phyloP scores from a whole-genome alignment of 2,888 invertebrate species.

The Endomychus coccineus region DNA sequence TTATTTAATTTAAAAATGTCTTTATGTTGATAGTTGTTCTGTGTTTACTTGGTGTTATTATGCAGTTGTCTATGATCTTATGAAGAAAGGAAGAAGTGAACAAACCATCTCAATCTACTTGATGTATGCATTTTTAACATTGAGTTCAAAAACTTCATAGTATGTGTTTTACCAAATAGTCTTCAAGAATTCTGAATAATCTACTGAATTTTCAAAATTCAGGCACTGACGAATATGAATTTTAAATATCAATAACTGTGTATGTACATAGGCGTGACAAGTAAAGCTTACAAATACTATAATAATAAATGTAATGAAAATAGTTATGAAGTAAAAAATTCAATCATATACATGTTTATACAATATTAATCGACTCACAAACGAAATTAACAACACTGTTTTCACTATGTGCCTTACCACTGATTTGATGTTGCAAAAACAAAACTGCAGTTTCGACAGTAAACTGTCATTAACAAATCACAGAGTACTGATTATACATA shows the following conservation, averaged over 20 bases:
- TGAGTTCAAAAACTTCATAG: background rate
- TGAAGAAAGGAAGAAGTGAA: too few relatives aligned
- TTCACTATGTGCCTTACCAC: background rate
- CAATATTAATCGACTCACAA: background rate
- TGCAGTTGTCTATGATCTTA: too few relatives aligned
- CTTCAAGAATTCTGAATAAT: constrained; percentile 2
- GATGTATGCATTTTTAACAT: background rate
- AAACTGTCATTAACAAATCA: too few relatives aligned
- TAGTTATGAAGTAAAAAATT: too few relatives aligned
- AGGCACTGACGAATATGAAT: constrained; percentile 39
- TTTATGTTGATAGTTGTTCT: too few relatives aligned
- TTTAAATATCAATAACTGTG: constrained; percentile 26
- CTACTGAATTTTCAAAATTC: constrained; percentile 30
- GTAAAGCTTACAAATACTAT: constrained; percentile 13
- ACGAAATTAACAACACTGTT: background rate
- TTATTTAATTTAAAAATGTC: too few relatives aligned
- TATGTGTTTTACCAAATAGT: background rate
- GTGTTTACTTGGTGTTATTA: too few relatives aligned
- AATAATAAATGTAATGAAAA: constrained; percentile 5
- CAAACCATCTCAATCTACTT: too few relatives aligned
- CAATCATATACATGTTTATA: too few relatives aligned
- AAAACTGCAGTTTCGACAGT: background rate
- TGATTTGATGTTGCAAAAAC: background rate
- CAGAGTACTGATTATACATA: too few relatives aligned
- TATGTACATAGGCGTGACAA: constrained; percentile 35